Base-by-base conservation (phyloP, 2,888 invertebrate genomes). In the Epinotia nisella region DNA sequence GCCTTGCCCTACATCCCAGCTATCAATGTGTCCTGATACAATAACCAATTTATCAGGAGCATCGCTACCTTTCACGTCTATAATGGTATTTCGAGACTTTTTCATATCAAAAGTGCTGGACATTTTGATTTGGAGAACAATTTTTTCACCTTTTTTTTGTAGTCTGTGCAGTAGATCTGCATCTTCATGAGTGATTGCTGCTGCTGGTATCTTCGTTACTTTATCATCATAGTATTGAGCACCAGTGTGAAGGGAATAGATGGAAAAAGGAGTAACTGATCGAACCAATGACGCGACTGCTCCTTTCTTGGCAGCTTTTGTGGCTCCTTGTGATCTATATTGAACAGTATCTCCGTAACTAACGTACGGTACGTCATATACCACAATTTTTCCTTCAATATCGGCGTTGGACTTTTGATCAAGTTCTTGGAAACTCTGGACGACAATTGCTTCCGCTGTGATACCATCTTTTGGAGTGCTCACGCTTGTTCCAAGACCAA, bases 1-100 rank as follows among this genome's bases (percentile, higher is more conserved):
- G n/a, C 97, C 98, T 80, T 96, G 95, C 2, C 97, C 97, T n/a
- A 97, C 97, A 87, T 98, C 97, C 97, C 97, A 98, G 82, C 97
- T 97, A 83, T 98, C 98, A 56, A 98, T 93, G 83, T 98, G 98
- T 5, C 98, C 98, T 3, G 97, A 97, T 51, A 97, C 95, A 5
- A 98, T 92, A 0, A 97, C 97, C 0, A 95, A 89, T 79, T 91
- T 89, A 49, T 93, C 89, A 13, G 89, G 87, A 60, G 86, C 39
- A 10, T 81, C 78, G 13, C 78, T 85, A 0, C 96, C 96, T 80
- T 83, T 87, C 7, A 96, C 89, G 86, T 97, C 97, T 1, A 95
- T 94, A 7, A 97, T 89, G 0, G 96, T 95, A 82, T 98, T 98
- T 73, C 97, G 92, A 0, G 97, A 97, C 41, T 84, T 91, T 9